phyloP scores from a whole-genome alignment of 1,140 invertebrate species.

The Anastrepha obliqua region DNA sequence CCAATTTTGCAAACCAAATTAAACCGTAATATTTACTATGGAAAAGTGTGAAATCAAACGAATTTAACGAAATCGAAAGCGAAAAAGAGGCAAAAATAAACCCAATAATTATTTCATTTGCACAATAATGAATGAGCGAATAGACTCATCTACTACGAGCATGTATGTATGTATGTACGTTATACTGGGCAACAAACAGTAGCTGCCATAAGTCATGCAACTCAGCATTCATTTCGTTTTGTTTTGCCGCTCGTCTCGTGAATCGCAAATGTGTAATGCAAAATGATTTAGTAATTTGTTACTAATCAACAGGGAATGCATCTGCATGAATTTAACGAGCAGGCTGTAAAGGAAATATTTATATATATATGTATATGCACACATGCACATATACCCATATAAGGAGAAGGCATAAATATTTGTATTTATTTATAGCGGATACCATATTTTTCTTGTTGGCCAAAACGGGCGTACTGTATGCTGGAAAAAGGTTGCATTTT shows the following conservation, averaged over 20 bases:
- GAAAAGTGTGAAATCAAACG: neutral
- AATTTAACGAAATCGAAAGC: constrained; percentile 35
- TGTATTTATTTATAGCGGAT: constrained; percentile 20
- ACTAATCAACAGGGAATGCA: constrained; percentile 25
- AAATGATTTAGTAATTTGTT: constrained; percentile 33
- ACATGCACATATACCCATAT: neutral
- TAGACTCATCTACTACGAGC: neutral
- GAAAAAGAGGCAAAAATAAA: constrained; percentile 18
- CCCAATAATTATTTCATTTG: constrained; percentile 27
- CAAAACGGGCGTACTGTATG: neutral
- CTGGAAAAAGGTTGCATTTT: constrained; percentile 10
- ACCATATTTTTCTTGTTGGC: neutral
- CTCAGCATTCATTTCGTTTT: neutral
- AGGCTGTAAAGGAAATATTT: neutral
- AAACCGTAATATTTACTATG: neutral
- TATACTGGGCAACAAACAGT: neutral
- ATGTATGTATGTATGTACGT: neutral
- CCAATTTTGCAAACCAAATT: neutral
- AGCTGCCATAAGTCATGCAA: constrained; percentile 38
- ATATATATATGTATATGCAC: neutral
- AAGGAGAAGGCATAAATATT: neutral
- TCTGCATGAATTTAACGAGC: constrained; percentile 42
- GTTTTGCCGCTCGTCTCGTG: neutral
- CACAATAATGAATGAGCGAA: constrained; percentile 40
- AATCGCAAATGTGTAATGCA: constrained; percentile 24